Conservation (phyloP, 2,797 vertebrate genomes). For the Oophaga sylvatica region DNA sequence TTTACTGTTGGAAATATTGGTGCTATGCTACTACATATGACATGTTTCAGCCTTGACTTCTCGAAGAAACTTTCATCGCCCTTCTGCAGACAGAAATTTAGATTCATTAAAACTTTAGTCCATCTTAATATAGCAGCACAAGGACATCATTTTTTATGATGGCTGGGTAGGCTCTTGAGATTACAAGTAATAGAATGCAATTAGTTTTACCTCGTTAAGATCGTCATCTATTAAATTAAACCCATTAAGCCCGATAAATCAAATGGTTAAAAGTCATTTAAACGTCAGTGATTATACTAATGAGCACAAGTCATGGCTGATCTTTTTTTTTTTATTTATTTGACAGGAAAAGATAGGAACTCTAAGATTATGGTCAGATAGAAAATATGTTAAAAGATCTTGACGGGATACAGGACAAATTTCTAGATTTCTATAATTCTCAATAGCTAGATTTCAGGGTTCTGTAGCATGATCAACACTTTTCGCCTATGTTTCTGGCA, state of each 20-base stretch:
- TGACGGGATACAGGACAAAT: not conserved
- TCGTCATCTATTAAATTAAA: slow-evolving; percentile 36
- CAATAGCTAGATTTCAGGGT: too few species aligned
- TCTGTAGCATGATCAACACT: too few species aligned
- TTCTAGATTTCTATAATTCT: not conserved
- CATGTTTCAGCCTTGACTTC: not conserved
- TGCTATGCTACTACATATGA: not conserved
- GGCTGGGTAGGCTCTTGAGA: slow-evolving; percentile 15
- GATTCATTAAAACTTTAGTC: slow-evolving; percentile 13
- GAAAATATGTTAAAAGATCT: not conserved
- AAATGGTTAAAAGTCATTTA: slow-evolving; percentile 1
- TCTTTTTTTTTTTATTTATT: not conserved
- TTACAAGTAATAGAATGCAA: slow-evolving; percentile 28
- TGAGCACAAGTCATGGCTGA: not conserved
- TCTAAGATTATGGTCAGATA: not conserved
- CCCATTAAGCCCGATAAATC: slow-evolving; percentile 29
- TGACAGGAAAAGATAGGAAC: not conserved
- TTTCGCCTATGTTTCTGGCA: too few species aligned
- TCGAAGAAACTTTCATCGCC: not conserved
- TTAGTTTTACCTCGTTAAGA: slow-evolving; percentile 25
- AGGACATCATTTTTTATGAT: slow-evolving; percentile 26
- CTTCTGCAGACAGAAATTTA: not conserved
- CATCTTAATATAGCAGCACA: not conserved
- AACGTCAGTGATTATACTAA: not conserved
- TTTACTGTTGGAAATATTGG: not conserved